Evolutionary conservation across 2,888 invertebrate genomes (phyloP), one percentile per base, ranked within the genome.

Genomic region (Ichneumoninae sp.): DNA sequence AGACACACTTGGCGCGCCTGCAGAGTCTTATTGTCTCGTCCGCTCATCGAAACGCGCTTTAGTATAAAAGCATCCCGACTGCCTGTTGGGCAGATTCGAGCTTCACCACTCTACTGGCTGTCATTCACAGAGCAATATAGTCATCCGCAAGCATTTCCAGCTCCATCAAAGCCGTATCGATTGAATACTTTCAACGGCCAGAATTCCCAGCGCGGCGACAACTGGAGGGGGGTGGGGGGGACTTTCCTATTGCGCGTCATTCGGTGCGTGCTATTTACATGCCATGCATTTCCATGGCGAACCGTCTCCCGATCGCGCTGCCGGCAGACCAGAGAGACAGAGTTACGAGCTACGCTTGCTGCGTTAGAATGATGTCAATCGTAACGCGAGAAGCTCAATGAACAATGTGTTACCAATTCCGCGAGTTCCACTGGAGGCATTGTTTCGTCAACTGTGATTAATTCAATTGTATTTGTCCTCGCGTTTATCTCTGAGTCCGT

Each of bases 61-160:
- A 22, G 71, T 60, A 82, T 72, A 69, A 47, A 75, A 80, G 19
- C 57, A 60, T 69, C 44, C 16, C 50, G 54, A 26, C 19, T 30
- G 40, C 44, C 69, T 76, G 78, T 75, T 72, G 65, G 72, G 30
- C 60, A 50, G 54, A 80, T 66, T 72, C 79, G 44, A 57, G 54
- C 65, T 80, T 65, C 52, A 10, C 52, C 16, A 26, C 54, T 76
- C 76, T 16, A 33, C 76, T 69, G 69, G 69, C 79, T 75, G 78
- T 82, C 79, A 75, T 66, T 84, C 75, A 70, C 84, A 84, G 75
- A 47, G 66, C 60, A 62, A 79, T 82, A 71, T 77, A 71, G 76
- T 50, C 66, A 54, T 65, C 40, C 76, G 40, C 36, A 65, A 76
- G 76, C 76, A 76, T 65, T 76, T 76, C 66, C 50, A 66, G 52